Evolutionary conservation across 2,113 vertebrate species (phyloP).

Genomic region (Platysteira castanea): DNA sequence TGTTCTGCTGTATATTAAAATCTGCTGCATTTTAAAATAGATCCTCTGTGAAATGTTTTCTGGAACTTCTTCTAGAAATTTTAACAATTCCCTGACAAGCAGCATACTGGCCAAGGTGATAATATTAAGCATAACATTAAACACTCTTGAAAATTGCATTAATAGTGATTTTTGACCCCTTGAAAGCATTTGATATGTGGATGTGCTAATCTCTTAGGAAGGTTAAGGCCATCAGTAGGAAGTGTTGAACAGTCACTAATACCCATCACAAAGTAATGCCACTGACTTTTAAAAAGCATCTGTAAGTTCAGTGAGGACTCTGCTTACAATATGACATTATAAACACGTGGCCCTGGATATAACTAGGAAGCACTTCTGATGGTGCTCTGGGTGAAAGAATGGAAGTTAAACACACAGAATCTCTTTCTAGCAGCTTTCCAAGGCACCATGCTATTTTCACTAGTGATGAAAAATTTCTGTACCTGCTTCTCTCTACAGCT

Average conservation of each 20-base stretch:
- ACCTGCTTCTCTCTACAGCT: neutral
- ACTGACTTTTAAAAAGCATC: neutral
- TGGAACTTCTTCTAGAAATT: neutral
- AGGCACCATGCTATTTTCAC: neutral
- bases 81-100: neutral
- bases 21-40: neutral
- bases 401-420: fast-evolving
- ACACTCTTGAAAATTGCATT: neutral
- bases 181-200: neutral
- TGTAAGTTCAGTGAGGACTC: neutral
- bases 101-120: neutral
- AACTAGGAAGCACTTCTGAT: neutral
- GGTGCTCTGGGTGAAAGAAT: neutral
- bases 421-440: neutral
- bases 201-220: neutral
- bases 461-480: neutral
- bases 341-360: neutral
- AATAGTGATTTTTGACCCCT: neutral
- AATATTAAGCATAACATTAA: neutral
- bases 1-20: neutral
- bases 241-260: neutral
- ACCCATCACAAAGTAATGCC: neutral
- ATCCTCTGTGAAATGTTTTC: neutral
- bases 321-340: neutral
- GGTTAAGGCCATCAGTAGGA: neutral